phyloP scores from a whole-genome alignment of 2,888 invertebrate species.

The Criorhina ranunculi region DNA sequence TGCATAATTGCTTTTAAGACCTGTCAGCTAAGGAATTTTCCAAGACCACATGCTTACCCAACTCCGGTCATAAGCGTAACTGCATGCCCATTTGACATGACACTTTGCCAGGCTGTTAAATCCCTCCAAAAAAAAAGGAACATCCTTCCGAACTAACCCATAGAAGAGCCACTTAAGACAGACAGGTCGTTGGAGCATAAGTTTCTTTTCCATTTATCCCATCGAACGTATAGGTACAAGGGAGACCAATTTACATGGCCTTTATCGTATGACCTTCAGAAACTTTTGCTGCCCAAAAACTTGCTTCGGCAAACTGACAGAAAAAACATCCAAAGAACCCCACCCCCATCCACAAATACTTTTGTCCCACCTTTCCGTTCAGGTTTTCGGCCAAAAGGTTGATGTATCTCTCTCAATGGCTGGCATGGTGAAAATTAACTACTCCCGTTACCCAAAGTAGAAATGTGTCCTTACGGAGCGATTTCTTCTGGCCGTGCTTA shows the following conservation, averaged over 20 bases:
- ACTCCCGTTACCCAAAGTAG: conserved; percentile 18
- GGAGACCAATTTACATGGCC: conserved; percentile 54
- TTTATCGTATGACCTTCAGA: conserved; percentile 41
- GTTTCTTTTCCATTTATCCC: conserved; percentile 44
- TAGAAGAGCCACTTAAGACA: conserved; percentile 44
- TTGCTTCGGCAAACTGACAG: not conserved
- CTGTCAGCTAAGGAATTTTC: conserved; percentile 28
- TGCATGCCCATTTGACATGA: conserved; percentile 57
- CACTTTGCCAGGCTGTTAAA: conserved; percentile 49
- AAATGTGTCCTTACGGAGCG: conserved; percentile 37
- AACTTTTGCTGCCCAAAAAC: conserved; percentile 33
- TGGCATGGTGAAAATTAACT: conserved; percentile 37
- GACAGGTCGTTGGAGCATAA: conserved; percentile 57
- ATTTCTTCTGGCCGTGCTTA: conserved; percentile 49
- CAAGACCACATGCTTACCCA: conserved; percentile 36
- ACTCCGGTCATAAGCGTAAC: conserved; percentile 35
- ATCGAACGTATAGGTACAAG: conserved; percentile 32
- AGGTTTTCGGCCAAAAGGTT: conserved; percentile 32
- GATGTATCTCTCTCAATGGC: conserved; percentile 30
- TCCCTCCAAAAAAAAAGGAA: conserved; percentile 8
- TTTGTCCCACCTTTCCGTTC: conserved; percentile 7
- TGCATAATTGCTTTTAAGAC: conserved; percentile 28
- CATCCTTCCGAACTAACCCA: conserved; percentile 2
- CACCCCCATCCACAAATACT: conserved; percentile 32
- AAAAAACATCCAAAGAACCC: conserved; percentile 16